These are phyloP conservation scores for Caerostris extrusa DNA, from an alignment of 1,140 invertebrate species.

Conservation along the genomic window DNA sequence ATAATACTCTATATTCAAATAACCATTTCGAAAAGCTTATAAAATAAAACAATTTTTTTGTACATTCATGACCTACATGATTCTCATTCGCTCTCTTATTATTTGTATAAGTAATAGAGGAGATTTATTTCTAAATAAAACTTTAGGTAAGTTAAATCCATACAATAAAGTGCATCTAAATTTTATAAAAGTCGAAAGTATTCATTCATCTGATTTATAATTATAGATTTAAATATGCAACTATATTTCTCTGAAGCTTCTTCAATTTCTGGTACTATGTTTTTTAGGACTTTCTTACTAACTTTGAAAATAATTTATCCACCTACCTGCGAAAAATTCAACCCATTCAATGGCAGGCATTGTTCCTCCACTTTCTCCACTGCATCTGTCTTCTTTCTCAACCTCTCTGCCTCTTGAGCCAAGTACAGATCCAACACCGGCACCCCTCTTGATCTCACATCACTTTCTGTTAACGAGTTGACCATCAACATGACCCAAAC, in stretches of 20 bases:
- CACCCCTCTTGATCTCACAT: conserved; percentile 83
- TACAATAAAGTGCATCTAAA: no score
- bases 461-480: conserved; percentile 84
- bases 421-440: conserved; percentile 85
- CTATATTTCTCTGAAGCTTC: background rate
- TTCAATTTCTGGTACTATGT: background rate
- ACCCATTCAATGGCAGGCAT: conserved; percentile 84
- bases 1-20: no score
- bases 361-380: conserved; percentile 85
- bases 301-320: background rate
- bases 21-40: no score
- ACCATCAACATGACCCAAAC: conserved; percentile 85
- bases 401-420: conserved; percentile 83
- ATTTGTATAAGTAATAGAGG: no score
- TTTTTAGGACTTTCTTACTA: no score
- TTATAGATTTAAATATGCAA: background rate
- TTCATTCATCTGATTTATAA: background rate
- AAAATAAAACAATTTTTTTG: no score
- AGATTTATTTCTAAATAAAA: no score
- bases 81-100: no score
- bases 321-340: conserved; percentile 84
- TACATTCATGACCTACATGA: no score
- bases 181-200: background rate
- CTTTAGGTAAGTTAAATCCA: no score
- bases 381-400: conserved; percentile 83